Conservation (phyloP, 64 coral and sea anemone species). For the Actinia equina region DNA sequence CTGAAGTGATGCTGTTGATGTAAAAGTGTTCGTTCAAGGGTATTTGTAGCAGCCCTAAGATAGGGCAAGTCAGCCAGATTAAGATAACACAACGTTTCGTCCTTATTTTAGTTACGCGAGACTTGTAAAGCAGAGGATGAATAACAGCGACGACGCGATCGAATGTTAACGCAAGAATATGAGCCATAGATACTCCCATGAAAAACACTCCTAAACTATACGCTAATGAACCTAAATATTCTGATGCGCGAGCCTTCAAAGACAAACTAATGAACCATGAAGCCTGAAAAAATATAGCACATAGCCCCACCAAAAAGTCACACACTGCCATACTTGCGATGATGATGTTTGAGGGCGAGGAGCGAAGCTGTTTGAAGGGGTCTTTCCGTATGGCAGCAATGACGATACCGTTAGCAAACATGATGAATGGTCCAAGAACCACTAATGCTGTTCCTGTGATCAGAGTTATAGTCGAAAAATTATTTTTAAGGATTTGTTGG, state of each 20-base stretch:
- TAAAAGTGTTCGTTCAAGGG: background rate
- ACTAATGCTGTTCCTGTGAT: background rate
- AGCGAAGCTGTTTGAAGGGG: conserved; percentile 14
- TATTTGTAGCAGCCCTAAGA: background rate
- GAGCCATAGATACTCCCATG: background rate
- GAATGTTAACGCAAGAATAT: background rate
- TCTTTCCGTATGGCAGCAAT: conserved; percentile 4
- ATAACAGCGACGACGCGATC: background rate
- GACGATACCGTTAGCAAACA: background rate
- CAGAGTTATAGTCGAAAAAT: background rate
- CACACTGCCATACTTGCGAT: conserved; percentile 2
- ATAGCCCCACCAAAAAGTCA: conserved; percentile 3
- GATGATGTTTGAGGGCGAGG: background rate
- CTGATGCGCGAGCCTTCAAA: background rate
- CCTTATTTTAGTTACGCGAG: background rate
- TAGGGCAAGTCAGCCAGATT: background rate
- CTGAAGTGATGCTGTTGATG: background rate
- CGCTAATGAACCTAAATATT: background rate
- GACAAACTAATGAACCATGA: background rate
- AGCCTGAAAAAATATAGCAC: background rate
- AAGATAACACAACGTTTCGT: background rate
- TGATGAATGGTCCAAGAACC: background rate
- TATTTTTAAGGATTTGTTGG: background rate
- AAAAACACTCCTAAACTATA: background rate
- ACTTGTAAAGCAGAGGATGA: background rate